A percentile compares a stretch with the other conserved stretches of the same genome.
These are phyloP conservation scores for Sylvilagus bachmani DNA, from an alignment of 2,113 vertebrate genomes.

Conservation along the genomic window DNA sequence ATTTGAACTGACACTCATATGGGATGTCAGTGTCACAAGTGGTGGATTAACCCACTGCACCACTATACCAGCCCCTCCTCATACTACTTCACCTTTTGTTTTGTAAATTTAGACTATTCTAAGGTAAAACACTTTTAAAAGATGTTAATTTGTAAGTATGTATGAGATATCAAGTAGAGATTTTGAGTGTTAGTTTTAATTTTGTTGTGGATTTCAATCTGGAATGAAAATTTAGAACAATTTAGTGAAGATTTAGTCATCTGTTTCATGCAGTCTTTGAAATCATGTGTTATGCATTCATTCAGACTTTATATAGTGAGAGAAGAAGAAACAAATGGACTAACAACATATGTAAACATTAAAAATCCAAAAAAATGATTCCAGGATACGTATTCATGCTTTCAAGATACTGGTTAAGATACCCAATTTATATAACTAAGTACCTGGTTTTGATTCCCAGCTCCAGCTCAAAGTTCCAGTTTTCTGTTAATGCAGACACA, in stretches of 20 bases:
- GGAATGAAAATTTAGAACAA: neutral
- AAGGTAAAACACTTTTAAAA: neutral
- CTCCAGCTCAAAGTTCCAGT: too few relatives aligned
- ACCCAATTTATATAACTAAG: too few relatives aligned
- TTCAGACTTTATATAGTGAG: neutral
- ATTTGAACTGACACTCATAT: too few relatives aligned
- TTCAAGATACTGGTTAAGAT: too few relatives aligned
- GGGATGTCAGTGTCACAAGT: too few relatives aligned
- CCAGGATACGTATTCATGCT: too few relatives aligned
- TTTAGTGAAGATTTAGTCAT: neutral
- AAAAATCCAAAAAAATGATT: neutral
- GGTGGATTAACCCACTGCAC: too few relatives aligned
- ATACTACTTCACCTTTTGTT: too few relatives aligned
- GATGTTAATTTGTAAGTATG: neutral
- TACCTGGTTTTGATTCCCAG: too few relatives aligned
- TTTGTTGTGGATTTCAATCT: neutral
- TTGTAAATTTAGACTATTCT: too few relatives aligned
- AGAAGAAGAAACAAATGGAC: neutral
- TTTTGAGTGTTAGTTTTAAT: neutral
- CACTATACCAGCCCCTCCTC: too few relatives aligned
- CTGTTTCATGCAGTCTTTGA: neutral
- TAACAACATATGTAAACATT: neutral
- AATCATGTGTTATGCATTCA: neutral
- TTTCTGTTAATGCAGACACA: too few relatives aligned
- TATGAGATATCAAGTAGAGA: neutral